Percentiles rank a stretch among this genome's conserved stretches.
Conservation (phyloP, 2,113 vertebrate genomes). For the Egretta garzetta region DNA sequence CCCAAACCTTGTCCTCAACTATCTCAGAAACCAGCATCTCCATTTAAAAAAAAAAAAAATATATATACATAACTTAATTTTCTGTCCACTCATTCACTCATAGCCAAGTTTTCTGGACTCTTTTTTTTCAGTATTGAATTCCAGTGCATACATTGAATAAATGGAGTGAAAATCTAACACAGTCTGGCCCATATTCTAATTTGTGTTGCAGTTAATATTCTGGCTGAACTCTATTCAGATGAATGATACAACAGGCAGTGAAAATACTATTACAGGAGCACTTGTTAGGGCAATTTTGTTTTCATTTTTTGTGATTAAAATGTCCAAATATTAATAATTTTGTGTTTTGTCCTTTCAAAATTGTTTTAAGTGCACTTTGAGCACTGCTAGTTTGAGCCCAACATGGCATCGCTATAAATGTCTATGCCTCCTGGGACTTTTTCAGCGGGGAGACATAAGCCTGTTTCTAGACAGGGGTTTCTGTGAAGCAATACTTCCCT, state of each 20-base stretch:
- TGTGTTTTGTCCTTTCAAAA: background rate
- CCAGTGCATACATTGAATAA: background rate
- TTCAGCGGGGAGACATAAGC: background rate
- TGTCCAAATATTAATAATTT: background rate
- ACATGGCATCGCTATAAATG: background rate
- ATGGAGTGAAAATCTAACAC: background rate
- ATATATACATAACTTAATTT: background rate
- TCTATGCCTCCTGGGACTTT: conserved; percentile 32
- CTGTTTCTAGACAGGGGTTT: background rate
- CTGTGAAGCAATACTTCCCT: conserved; percentile 31
- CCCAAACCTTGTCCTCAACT: background rate
- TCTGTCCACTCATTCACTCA: background rate
- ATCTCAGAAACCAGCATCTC: background rate
- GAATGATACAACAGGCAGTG: background rate
- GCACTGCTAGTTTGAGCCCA: background rate
- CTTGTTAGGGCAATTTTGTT: background rate
- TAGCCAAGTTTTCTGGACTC: background rate
- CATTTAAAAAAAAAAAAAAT: background rate
- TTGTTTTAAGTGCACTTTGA: background rate
- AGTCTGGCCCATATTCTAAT: background rate
- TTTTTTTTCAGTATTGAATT: background rate
- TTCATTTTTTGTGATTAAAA: background rate
- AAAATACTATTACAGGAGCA: background rate
- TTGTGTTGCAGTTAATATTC: background rate
- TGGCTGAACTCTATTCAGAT: background rate